Evolutionary conservation across 2,888 invertebrate genomes (phyloP).

Genomic region (Meteorus cinctellus): DNA sequence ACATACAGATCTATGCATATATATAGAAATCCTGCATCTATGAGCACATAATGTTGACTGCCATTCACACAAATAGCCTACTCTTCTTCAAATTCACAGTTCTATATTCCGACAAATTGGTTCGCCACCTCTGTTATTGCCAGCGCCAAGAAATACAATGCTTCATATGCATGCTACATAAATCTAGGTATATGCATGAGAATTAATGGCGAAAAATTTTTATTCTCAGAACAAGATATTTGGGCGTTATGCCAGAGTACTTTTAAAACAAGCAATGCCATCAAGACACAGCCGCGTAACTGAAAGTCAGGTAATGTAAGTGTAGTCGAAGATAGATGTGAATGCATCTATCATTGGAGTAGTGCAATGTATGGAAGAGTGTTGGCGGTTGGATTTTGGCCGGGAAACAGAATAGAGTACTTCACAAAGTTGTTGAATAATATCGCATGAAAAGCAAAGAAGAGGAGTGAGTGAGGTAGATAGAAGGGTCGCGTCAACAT

Average conservation of each 20-base stretch:
- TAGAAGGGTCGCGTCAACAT: slow-evolving; percentile 62
- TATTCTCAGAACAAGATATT: background rate
- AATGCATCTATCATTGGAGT: background rate
- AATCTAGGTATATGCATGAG: background rate
- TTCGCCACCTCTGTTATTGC: slow-evolving; percentile 14
- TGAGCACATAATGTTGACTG: slow-evolving; percentile 23
- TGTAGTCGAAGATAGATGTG: background rate
- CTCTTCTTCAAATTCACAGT: slow-evolving; percentile 13
- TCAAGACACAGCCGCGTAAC: background rate
- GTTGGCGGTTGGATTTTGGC: background rate
- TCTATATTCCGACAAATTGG: slow-evolving; percentile 10
- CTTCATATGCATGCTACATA: background rate
- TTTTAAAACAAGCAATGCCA: slow-evolving; percentile 3
- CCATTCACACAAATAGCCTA: slow-evolving; percentile 19
- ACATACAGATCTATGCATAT: background rate
- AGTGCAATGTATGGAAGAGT: background rate
- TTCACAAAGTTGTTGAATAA: background rate
- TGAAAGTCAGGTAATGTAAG: background rate
- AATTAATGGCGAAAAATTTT: slow-evolving; percentile 3
- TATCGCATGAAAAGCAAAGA: background rate
- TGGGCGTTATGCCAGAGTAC: slow-evolving; percentile 5
- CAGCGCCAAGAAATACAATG: background rate
- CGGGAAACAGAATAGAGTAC: background rate
- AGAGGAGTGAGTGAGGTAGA: slow-evolving; percentile 50
- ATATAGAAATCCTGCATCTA: slow-evolving; percentile 26